Evolutionary conservation across 2,888 invertebrate genomes (phyloP).

Genomic region (Limulus polyphemus): DNA sequence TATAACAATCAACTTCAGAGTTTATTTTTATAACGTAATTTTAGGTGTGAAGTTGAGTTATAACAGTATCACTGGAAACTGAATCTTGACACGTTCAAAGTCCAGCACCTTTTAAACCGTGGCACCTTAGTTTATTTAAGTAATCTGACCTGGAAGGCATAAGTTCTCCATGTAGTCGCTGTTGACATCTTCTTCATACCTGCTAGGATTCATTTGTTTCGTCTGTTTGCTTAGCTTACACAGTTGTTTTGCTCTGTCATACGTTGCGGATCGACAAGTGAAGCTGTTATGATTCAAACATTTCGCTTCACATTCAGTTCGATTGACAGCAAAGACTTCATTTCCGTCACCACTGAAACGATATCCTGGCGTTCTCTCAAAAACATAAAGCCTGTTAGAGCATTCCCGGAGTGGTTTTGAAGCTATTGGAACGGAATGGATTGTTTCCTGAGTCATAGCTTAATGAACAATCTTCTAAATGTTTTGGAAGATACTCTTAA

Average conservation of each 20-base stretch:
- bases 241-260: conserved; percentile 59
- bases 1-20: too few relatives aligned
- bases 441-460: too few relatives aligned
- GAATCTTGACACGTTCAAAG: too few relatives aligned
- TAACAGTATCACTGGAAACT: too few relatives aligned
- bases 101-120: too few relatives aligned
- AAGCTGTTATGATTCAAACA: conserved; percentile 79
- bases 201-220: conserved; percentile 68
- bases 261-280: conserved; percentile 75
- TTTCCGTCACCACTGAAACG: conserved; percentile 26
- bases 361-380: conserved; percentile 54
- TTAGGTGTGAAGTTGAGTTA: too few relatives aligned
- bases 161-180: conserved; percentile 83
- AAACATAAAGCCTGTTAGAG: conserved; percentile 72
- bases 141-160: conserved; percentile 60
- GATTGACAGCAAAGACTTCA: conserved; percentile 68
- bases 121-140: too few relatives aligned
- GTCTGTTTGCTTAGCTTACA: conserved; percentile 72
- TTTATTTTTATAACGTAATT: too few relatives aligned
- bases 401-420: conserved; percentile 77
- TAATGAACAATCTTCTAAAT: too few relatives aligned
- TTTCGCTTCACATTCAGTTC: conserved; percentile 79
- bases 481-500: too few relatives aligned
- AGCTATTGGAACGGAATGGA: conserved; percentile 40
- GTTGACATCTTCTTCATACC: conserved; percentile 70